Percentiles rank a stretch among this genome's conserved stretches.
phyloP scores from a whole-genome alignment of 2,888 invertebrate genomes.

The Lomographa bimaculata region DNA sequence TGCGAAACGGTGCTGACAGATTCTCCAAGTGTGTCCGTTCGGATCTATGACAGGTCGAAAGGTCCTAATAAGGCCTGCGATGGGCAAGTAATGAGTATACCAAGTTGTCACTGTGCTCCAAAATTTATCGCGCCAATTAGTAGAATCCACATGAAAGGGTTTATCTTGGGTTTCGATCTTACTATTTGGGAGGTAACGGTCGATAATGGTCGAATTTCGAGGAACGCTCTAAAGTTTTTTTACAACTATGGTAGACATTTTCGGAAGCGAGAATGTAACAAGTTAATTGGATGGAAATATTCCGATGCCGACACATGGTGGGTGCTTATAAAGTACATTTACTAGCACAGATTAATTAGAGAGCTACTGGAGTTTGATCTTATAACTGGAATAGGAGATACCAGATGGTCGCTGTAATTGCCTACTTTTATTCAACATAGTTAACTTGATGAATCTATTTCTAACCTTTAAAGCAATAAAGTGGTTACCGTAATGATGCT shows the following conservation, averaged over 20 bases:
- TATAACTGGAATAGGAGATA: constrained; percentile 52
- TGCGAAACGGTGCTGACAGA: constrained; percentile 57
- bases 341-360: constrained; percentile 68
- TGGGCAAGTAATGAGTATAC: constrained; percentile 56
- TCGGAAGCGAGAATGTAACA: constrained; percentile 80
- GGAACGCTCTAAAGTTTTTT: constrained; percentile 59
- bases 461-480: constrained; percentile 22
- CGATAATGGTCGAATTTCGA: constrained; percentile 77
- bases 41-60: constrained; percentile 50
- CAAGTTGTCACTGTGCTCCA: constrained; percentile 63
- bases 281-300: constrained; percentile 80
- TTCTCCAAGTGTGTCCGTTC: constrained; percentile 46
- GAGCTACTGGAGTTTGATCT: constrained; percentile 53
- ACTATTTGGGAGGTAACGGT: constrained; percentile 80
- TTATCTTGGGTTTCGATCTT: constrained; percentile 69
- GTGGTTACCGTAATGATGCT: constrained; percentile 18
- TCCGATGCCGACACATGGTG: constrained; percentile 60
- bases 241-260: constrained; percentile 50
- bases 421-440: constrained; percentile 32
- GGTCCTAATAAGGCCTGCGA: constrained; percentile 61
- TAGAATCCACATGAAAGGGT: constrained; percentile 72
- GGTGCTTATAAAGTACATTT: constrained; percentile 57
- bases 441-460: constrained; percentile 31
- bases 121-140: constrained; percentile 83
- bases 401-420: constrained; percentile 42